Evolutionary conservation across 2,888 invertebrate genomes (phyloP), one percentile per base, ranked within the genome.

Genomic region (Galeopsomyia nigrocyanea): DNA sequence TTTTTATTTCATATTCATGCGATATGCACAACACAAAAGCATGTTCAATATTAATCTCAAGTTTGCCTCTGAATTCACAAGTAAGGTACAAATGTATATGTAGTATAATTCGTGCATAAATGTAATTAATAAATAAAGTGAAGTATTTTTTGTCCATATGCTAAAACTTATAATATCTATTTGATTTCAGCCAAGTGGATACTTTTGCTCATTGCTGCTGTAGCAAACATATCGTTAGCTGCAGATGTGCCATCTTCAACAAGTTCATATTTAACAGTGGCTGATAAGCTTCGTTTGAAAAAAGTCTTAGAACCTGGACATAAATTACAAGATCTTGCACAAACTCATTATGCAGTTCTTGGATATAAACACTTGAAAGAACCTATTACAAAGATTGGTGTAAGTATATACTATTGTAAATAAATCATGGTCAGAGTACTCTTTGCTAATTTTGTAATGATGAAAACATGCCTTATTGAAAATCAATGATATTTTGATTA

Each of bases 331-430:
- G 94, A 95, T 83, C 81, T 93, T 58, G 87, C 90, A 68, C 87
- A 91, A 5, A 86, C 93, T 46, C 93, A 95, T 83, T 93, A 93
- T 88, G 92, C 94, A 3, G 89, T 92, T 0, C 88, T 92, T 68
- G 96, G 95, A 60, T 89, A 92, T 69, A 91, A 90, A 78, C 87
- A 92, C 58, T 87, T 95, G 1, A 92, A 91, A 79, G 89, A 90
- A 77, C 85, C 89, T 16, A 84, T 93, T 73, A 90, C 88, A 60
- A 88, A 86, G 73, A 82, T 77, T 76, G 91, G 82, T 89, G 92
- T 88, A 86, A 91, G 86, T 82, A 67, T 53, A n/a, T n/a, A n/a
- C n/a, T 61, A 19, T 22, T 55, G 22, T 51, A 19, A 51, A n/a
- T 39, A 39, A 62, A 46, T 49, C 60, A 17, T 56, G 13, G 56